A percentile compares a stretch with the other conserved stretches of the same genome.
These are phyloP conservation scores for Octopus bimaculoides DNA, from an alignment of 1,140 invertebrate genomes.

Conservation along the genomic window DNA sequence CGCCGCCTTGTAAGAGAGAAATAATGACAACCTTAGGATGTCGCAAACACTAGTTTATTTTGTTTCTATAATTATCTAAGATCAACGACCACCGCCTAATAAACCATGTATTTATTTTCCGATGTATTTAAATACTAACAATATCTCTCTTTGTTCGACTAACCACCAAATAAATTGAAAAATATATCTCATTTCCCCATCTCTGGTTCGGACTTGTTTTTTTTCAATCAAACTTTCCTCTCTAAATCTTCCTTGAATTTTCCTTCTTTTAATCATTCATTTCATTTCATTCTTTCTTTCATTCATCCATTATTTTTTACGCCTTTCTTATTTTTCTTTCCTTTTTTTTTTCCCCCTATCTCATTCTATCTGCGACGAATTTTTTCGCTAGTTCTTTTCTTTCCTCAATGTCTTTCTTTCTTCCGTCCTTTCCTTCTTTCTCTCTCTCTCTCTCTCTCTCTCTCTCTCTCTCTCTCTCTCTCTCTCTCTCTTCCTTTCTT, in stretches of 20 bases:
- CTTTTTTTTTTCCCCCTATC: neutral
- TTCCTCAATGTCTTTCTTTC: neutral
- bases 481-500: neutral
- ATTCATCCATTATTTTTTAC: neutral
- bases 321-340: neutral
- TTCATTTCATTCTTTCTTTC: neutral
- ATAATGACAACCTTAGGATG: too few relatives aligned
- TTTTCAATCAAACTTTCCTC: neutral
- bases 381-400: neutral
- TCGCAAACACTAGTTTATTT: too few relatives aligned
- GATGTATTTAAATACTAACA: too few relatives aligned
- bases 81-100: too few relatives aligned
- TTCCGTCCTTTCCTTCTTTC: slow-evolving; percentile 12
- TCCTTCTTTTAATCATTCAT: neutral
- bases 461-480: neutral
- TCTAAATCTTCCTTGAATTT: neutral
- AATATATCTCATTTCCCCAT: too few relatives aligned
- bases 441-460: neutral
- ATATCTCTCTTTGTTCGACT: too few relatives aligned
- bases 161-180: too few relatives aligned
- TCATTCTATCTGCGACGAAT: neutral
- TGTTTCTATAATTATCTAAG: too few relatives aligned
- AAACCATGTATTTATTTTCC: too few relatives aligned
- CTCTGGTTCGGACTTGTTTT: neutral
- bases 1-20: too few relatives aligned